Base-by-base conservation (phyloP, 1,140 invertebrate genomes). In the Pogonognathellus flavescens region DNA sequence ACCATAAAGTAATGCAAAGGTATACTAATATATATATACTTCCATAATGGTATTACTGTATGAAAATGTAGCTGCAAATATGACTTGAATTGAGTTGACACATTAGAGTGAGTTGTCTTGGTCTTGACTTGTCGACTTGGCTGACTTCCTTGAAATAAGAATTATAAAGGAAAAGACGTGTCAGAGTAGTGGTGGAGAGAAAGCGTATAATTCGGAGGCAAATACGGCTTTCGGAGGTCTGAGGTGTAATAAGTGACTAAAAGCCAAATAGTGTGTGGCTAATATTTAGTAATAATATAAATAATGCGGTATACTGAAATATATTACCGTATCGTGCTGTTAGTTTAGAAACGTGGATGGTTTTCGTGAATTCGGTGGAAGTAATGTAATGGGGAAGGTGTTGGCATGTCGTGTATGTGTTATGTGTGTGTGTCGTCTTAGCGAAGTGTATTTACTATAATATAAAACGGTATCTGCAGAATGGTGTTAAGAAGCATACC, bases 51-150 rank as follows among this genome's bases (percentile, higher is more conserved):
- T 41, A 41, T 41, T 41, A 41, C 6, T 41, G 31, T 41, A 41
- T 41, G 31, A 41, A 41, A 57, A 57, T 76, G 14, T 76, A 31
- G 49, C 16, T 41, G 31, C 1, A 41, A 57, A 57, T 76, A 31
- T 76, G 70, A 76, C 16, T 16, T 76, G 70, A 76, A 16, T 76
- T 76, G 16, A 76, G 70, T 76, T 76, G 70, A 76, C 70, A n/a
- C 31, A 41, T 41, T 6, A 41, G 31, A 41, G 31, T 41, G 31
- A 41, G 31, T 41, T 76, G 70, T 76, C 16, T 25, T 31, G 25
- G 41, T 49, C 62, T 70, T 31, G 62, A n/a, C 41, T 76, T 10
- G 53, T 57, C 53, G 53, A 57, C 2, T 57, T 57, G 53, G 11
- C n/a, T 57, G 70, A 76, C 41, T 50, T 49, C 6, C 70, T 76